Conservation (phyloP, 1,140 invertebrate species). For the Leptopilina boulardi region DNA sequence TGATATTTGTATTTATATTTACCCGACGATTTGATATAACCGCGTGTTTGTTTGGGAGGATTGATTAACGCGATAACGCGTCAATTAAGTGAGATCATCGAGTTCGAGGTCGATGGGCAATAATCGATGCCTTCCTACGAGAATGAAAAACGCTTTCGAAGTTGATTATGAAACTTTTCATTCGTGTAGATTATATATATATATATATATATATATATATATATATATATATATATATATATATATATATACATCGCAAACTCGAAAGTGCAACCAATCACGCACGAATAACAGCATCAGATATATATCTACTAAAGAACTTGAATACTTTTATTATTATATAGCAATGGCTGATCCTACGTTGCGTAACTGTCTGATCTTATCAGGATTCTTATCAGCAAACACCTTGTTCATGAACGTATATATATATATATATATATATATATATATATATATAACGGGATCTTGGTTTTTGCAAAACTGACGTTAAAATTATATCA, state of each 20-base stretch:
- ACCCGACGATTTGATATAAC: constrained; percentile 4
- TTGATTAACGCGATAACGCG: constrained; percentile 32
- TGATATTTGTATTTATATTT: constrained; percentile 10
- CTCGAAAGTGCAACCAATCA: constrained; percentile 18
- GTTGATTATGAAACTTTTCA: constrained; percentile 23
- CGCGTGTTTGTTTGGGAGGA: constrained; percentile 11
- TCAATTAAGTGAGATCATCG: constrained; percentile 50
- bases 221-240: not conserved
- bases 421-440: not conserved
- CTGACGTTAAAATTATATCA: not conserved
- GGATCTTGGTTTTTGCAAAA: constrained; percentile 6
- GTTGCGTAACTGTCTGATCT: constrained; percentile 13
- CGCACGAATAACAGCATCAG: constrained; percentile 12
- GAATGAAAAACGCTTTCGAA: constrained; percentile 11
- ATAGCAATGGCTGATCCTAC: constrained; percentile 1
- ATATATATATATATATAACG: not conserved
- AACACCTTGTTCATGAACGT: constrained; percentile 17
- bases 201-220: not conserved
- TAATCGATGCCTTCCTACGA: constrained; percentile 34
- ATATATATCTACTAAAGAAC: constrained; percentile 19
- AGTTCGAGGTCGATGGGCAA: constrained; percentile 40
- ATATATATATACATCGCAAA: not conserved
- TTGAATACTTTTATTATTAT: constrained; percentile 18
- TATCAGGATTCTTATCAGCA: constrained; percentile 22
- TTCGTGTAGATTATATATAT: not conserved